These are phyloP conservation scores for Zaprionus tsacasi DNA, from an alignment of 1,140 invertebrate species.

Conservation along the genomic window DNA sequence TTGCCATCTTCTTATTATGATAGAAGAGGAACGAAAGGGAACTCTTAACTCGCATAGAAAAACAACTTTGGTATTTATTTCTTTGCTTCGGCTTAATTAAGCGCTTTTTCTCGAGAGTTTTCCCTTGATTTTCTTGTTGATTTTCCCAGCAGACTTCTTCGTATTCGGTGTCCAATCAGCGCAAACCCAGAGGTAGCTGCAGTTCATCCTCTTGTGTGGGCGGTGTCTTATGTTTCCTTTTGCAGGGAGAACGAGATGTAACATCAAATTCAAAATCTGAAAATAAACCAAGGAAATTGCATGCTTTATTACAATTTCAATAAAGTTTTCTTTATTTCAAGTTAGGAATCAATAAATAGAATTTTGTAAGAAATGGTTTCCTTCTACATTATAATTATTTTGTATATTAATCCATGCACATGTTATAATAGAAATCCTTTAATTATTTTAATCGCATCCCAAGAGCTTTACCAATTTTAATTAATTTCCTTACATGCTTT, in stretches of 20 bases:
- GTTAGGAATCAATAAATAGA: too few relatives aligned
- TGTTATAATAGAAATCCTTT: too few relatives aligned
- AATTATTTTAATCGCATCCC: neutral
- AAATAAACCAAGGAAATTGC: too few relatives aligned
- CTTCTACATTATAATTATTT: too few relatives aligned
- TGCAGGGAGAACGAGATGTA: neutral
- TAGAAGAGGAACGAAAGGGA: neutral
- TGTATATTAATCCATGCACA: too few relatives aligned
- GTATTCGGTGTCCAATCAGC: neutral
- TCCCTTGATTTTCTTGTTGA: neutral
- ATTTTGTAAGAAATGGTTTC: too few relatives aligned
- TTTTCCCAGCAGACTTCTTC: neutral
- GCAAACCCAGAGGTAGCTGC: neutral
- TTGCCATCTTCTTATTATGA: neutral
- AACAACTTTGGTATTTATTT: neutral
- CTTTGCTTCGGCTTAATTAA: neutral
- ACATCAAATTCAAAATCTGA: too few relatives aligned
- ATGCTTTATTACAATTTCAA: too few relatives aligned
- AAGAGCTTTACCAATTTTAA: neutral
- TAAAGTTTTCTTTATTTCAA: too few relatives aligned
- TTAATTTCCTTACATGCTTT: constrained; percentile 2
- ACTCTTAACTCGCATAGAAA: neutral
- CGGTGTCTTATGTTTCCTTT: neutral
- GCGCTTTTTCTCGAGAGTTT: neutral
- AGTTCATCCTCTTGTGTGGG: neutral